A percentile compares a stretch with the other conserved stretches of the same genome.
phyloP scores from a whole-genome alignment of 2,113 vertebrate species.

The Ciconia boyciana region DNA sequence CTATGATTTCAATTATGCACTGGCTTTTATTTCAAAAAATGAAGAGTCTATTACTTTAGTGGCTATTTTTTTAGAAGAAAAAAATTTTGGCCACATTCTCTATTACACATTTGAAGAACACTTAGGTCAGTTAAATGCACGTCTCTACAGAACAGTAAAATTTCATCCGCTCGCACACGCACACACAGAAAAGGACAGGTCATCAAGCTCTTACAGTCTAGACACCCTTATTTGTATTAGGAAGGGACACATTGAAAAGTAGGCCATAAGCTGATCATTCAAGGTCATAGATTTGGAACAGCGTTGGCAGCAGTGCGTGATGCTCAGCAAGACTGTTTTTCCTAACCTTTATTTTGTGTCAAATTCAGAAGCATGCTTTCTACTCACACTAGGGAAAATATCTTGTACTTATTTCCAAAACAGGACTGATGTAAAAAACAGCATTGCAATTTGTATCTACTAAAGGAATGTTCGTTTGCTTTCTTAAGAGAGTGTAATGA shows the following conservation, averaged over 20 bases:
- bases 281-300: not conserved
- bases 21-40: not conserved
- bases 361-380: not conserved
- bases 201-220: not conserved
- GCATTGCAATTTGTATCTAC: not conserved
- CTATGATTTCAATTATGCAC: not conserved
- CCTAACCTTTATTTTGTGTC: not conserved
- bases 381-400: not conserved
- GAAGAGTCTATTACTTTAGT: not conserved
- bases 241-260: not conserved
- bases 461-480: not conserved
- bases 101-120: not conserved
- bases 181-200: not conserved
- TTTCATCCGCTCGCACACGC: not conserved
- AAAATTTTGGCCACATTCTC: not conserved
- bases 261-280: not conserved
- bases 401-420: not conserved
- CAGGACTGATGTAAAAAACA: not conserved
- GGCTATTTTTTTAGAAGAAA: not conserved
- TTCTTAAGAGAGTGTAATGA: not conserved
- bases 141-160: not conserved
- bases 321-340: not conserved
- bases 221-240: not conserved
- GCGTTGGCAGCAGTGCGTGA: not conserved
- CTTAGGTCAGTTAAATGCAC: not conserved